Conservation (phyloP, 2,797 vertebrate genomes). For the Chiloscyllium punctatum region DNA sequence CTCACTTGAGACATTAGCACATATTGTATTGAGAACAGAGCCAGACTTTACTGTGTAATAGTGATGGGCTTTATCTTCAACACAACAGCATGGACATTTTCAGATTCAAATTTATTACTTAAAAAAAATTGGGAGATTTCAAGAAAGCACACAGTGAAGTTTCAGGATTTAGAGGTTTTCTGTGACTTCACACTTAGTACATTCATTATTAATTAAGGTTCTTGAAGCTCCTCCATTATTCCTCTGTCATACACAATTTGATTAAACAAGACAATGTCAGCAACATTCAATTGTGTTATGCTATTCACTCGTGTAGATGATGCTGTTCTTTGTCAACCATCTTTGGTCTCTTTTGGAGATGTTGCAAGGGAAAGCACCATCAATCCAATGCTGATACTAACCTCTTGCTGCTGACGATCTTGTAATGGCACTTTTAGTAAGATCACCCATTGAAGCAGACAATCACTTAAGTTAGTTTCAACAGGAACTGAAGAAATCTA, state of each 20-base stretch:
- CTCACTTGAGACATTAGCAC: not conserved
- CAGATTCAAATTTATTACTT: not conserved
- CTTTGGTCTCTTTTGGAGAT: not conserved
- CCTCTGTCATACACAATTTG: not conserved
- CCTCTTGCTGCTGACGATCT: not conserved
- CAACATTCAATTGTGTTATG: not conserved
- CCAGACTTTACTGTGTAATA: not conserved
- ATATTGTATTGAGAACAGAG: not conserved
- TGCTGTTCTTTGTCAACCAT: not conserved
- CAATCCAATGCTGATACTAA: not conserved
- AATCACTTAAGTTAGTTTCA: not conserved
- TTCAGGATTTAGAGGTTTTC: not conserved
- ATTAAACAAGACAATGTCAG: not conserved
- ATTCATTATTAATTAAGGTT: not conserved
- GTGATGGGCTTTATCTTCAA: not conserved
- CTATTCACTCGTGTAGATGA: not conserved
- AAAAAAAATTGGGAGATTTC: not conserved
- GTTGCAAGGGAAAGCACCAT: not conserved
- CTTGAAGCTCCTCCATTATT: not conserved
- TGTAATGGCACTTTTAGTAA: not conserved
- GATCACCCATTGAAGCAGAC: not conserved
- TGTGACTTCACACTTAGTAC: not conserved
- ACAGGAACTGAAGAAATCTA: too few species aligned
- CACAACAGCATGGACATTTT: not conserved
- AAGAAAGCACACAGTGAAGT: not conserved